Evolutionary conservation across 1,140 invertebrate species (phyloP).

Genomic region (Zaprionus capensis): DNA sequence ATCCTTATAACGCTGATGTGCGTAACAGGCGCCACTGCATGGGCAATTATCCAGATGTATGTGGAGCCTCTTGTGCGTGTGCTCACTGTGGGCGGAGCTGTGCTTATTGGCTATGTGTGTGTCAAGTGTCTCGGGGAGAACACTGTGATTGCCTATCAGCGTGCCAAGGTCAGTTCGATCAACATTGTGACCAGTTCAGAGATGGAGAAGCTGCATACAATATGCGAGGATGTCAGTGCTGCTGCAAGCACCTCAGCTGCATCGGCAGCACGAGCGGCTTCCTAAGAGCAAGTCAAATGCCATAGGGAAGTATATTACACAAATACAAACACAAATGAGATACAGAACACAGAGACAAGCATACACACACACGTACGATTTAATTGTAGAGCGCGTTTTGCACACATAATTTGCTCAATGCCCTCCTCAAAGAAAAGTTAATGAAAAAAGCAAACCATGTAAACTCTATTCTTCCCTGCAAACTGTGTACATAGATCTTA

Average conservation of each 20-base stretch:
- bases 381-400: slow-evolving; percentile 64
- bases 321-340: slow-evolving; percentile 14
- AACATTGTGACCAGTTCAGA: slow-evolving; percentile 88
- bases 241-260: slow-evolving; percentile 61
- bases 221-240: slow-evolving; percentile 77
- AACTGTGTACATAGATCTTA: slow-evolving; percentile 72
- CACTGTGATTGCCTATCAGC: slow-evolving; percentile 93
- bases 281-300: slow-evolving; percentile 41
- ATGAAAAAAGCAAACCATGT: background rate
- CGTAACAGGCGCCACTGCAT: slow-evolving; percentile 90
- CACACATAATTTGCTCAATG: slow-evolving; percentile 74
- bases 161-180: slow-evolving; percentile 94
- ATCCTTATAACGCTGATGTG: slow-evolving; percentile 91
- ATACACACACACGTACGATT: slow-evolving; percentile 36
- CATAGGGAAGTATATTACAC: slow-evolving; percentile 37
- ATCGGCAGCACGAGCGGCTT: slow-evolving; percentile 48
- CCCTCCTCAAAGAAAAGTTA: slow-evolving; percentile 22
- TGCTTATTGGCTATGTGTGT: slow-evolving; percentile 93
- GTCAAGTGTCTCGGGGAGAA: slow-evolving; percentile 93
- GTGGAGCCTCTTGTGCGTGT: slow-evolving; percentile 91
- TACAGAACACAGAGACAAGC: background rate
- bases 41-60: slow-evolving; percentile 92
- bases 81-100: slow-evolving; percentile 90
- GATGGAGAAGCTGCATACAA: slow-evolving; percentile 82
- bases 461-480: slow-evolving; percentile 34